phyloP scores from a whole-genome alignment of 2,888 invertebrate species.

The Petrolisthes cinctipes region DNA sequence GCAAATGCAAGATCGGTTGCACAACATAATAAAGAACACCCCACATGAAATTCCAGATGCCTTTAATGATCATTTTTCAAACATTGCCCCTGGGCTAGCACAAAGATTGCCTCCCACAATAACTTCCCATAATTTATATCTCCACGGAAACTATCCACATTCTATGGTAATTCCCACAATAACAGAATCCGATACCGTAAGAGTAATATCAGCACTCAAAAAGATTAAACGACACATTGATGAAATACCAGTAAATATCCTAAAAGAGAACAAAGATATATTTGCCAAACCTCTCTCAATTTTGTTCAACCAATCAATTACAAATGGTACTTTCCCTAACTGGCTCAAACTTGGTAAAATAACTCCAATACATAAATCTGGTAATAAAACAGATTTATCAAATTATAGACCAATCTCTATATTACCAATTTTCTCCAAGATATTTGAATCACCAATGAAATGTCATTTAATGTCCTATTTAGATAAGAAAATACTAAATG shows the following conservation, averaged over 20 bases:
- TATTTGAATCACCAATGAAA: conserved; percentile 4
- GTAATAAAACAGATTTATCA: neutral
- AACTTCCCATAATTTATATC: neutral
- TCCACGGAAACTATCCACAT: conserved; percentile 8
- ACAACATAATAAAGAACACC: neutral
- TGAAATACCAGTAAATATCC: conserved; percentile 6
- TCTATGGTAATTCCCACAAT: conserved; percentile 14
- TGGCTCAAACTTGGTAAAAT: conserved; percentile 3
- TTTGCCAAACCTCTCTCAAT: neutral
- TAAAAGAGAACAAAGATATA: conserved; percentile 10
- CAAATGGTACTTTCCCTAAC: neutral
- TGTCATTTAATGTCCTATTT: neutral
- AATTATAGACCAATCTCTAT: conserved; percentile 11
- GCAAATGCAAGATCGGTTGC: no score
- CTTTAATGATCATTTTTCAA: conserved; percentile 8
- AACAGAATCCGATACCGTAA: neutral
- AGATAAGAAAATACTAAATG: neutral
- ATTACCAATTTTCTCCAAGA: neutral
- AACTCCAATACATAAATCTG: neutral
- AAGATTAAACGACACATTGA: neutral
- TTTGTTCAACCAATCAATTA: conserved; percentile 4
- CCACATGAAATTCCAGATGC: neutral
- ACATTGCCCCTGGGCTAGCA: conserved; percentile 15
- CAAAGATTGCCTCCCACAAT: neutral
- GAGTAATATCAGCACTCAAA: neutral